Evolutionary conservation across 2,113 vertebrate genomes (phyloP).

Genomic region (Engraulis encrasicolus): DNA sequence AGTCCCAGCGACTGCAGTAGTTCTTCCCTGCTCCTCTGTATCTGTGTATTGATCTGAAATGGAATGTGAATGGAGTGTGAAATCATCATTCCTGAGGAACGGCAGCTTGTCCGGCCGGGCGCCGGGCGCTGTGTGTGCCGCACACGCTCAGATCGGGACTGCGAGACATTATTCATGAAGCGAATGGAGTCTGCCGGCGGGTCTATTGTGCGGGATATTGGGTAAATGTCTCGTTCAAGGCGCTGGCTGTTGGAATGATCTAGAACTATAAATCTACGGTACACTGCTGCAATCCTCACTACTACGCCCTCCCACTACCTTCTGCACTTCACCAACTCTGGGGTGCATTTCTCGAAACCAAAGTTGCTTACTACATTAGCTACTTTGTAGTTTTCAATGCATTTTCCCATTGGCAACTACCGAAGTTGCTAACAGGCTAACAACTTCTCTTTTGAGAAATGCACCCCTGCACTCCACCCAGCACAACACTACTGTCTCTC

Average conservation of each 20-base stretch:
- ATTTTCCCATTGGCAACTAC: no score
- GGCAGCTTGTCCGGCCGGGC: not conserved
- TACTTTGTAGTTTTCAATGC: no score
- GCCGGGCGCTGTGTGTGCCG: no score
- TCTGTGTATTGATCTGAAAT: not conserved
- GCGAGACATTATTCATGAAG: not conserved
- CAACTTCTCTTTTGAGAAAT: no score
- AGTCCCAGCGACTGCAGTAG: not conserved
- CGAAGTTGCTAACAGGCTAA: no score
- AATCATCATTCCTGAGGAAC: not conserved
- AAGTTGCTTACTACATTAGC: no score
- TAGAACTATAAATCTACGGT: not conserved
- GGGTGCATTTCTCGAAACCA: no score
- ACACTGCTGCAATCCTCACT: not conserved
- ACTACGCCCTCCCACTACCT: no score
- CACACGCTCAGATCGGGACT: not conserved
- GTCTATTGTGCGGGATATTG: conserved; percentile 5
- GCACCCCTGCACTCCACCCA: no score
- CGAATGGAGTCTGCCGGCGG: not conserved
- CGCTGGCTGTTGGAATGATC: not conserved
- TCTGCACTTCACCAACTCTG: no score
- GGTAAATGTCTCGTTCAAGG: not conserved
- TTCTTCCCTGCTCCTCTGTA: not conserved
- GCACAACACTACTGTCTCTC: no score
- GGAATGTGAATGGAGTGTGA: not conserved